Evolutionary conservation across 2,797 vertebrate species (phyloP).

Genomic region (Dromococcyx pavoninus): DNA sequence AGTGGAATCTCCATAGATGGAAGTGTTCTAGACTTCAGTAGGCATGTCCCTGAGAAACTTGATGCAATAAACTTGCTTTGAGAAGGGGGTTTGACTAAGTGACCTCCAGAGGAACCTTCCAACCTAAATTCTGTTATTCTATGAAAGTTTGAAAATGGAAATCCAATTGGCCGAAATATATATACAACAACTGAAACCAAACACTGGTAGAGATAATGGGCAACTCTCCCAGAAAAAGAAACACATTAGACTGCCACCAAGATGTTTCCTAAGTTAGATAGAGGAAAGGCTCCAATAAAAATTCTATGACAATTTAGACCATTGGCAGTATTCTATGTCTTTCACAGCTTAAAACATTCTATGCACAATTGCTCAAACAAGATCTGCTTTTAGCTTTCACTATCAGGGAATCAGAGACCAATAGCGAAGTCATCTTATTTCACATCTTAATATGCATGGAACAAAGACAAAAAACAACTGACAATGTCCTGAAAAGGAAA

Average conservation of each 20-base stretch:
- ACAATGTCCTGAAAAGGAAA: conserved; percentile 17
- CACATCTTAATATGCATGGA: background rate
- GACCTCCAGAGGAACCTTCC: background rate
- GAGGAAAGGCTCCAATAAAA: background rate
- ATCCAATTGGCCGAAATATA: background rate
- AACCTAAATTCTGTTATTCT: background rate
- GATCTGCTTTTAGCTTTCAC: background rate
- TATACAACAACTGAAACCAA: background rate
- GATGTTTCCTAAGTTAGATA: background rate
- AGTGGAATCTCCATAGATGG: background rate
- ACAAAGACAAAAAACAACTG: background rate
- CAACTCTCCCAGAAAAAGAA: background rate
- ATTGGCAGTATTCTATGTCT: background rate
- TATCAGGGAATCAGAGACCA: background rate
- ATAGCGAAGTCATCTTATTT: background rate
- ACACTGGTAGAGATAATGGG: background rate
- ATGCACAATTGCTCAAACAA: background rate
- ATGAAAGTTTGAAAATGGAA: background rate
- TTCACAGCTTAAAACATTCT: background rate
- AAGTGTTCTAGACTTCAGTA: background rate
- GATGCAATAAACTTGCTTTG: background rate
- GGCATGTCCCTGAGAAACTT: background rate
- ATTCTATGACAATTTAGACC: background rate
- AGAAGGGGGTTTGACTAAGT: background rate
- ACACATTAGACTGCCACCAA: background rate